A percentile compares a stretch with the other conserved stretches of the same genome.
These are phyloP conservation scores for Peribatodes rhomboidaria DNA, from an alignment of 2,888 invertebrate genomes.

Conservation along the genomic window DNA sequence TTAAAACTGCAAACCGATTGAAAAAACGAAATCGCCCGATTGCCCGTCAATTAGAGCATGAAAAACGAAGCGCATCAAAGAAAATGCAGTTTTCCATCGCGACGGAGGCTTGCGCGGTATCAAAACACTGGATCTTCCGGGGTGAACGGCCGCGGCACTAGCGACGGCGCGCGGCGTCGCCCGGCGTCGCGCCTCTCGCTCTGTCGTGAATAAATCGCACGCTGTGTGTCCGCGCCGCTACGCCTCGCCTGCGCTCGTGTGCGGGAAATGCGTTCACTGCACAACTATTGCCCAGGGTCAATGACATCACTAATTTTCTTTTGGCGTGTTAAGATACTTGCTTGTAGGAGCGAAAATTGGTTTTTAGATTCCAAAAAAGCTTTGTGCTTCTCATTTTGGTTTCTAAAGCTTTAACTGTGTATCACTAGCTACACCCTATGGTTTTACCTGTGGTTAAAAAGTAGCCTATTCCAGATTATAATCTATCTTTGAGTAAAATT, in stretches of 20 bases:
- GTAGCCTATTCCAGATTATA: no score
- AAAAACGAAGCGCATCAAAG: slow-evolving; percentile 83
- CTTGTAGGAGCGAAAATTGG: not conserved
- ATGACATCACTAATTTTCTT: slow-evolving; percentile 80
- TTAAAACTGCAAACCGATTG: slow-evolving; percentile 32
- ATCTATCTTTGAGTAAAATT: not conserved
- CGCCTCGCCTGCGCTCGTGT: slow-evolving; percentile 62
- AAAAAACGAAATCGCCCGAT: slow-evolving; percentile 65
- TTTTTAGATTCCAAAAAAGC: not conserved
- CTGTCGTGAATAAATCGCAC: slow-evolving; percentile 77
- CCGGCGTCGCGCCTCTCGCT: slow-evolving; percentile 57
- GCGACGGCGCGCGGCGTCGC: slow-evolving; percentile 68
- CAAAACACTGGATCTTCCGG: slow-evolving; percentile 87
- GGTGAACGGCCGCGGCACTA: slow-evolving; percentile 80
- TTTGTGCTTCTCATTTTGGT: no score
- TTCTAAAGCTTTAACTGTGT: no score
- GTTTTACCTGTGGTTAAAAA: no score
- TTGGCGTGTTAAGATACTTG: slow-evolving; percentile 23
- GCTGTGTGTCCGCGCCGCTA: slow-evolving; percentile 27
- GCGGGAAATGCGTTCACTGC: slow-evolving; percentile 84
- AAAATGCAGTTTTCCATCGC: slow-evolving; percentile 84
- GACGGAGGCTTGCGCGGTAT: slow-evolving; percentile 81
- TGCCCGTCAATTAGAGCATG: slow-evolving; percentile 79
- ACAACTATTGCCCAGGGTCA: slow-evolving; percentile 82
- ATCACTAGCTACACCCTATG: no score